A percentile compares a stretch with the other conserved stretches of the same genome.
Evolutionary conservation across 2,113 vertebrate species (phyloP).

Genomic region (Pithys albifrons): DNA sequence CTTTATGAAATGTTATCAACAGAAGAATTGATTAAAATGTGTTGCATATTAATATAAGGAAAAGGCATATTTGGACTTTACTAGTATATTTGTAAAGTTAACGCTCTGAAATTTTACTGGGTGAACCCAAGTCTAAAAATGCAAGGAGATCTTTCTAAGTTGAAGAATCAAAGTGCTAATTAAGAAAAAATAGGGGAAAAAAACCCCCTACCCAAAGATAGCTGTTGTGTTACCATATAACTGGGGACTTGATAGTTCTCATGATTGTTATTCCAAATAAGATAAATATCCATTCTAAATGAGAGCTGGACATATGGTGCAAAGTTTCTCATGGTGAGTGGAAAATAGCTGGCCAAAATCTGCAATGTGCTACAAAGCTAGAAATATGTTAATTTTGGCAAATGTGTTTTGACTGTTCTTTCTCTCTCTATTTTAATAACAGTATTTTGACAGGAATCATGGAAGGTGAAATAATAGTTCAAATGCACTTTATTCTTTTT

Average conservation of each 20-base stretch:
- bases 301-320: conserved; percentile 2
- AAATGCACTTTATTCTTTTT: neutral
- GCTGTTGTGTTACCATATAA: neutral
- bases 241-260: neutral
- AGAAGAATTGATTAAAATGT: neutral
- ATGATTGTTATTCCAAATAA: neutral
- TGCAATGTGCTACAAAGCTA: neutral
- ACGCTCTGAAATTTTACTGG: neutral
- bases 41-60: neutral
- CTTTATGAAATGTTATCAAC: neutral
- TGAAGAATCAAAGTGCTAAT: neutral
- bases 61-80: neutral
- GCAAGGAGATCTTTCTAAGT: neutral
- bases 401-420: neutral
- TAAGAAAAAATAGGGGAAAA: fast-evolving
- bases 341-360: neutral
- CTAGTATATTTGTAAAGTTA: neutral
- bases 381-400: neutral
- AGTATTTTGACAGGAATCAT: neutral
- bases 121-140: neutral
- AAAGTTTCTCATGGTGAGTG: neutral
- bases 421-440: neutral
- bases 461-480: neutral
- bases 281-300: neutral
- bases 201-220: neutral